Percentiles rank a stretch among this genome's conserved stretches.
These are phyloP conservation scores for Elgaria multicarinata DNA, from an alignment of 2,113 vertebrate species.

Conservation along the genomic window DNA sequence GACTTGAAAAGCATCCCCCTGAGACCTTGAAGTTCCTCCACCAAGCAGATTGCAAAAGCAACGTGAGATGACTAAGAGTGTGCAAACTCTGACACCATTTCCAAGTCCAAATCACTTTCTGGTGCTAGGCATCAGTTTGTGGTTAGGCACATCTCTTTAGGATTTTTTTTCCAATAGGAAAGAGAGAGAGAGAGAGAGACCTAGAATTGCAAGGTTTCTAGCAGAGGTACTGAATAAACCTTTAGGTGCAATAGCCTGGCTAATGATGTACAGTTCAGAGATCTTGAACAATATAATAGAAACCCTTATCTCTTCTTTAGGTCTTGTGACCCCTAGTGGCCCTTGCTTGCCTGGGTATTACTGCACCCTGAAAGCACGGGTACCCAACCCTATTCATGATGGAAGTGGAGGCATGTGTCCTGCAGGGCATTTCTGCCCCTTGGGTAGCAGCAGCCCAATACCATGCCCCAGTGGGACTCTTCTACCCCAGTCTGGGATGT, in stretches of 20 bases:
- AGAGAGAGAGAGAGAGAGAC: no score
- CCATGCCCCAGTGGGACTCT: constrained; percentile 83
- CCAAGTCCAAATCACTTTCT: neutral
- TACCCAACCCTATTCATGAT: constrained; percentile 68
- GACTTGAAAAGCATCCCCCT: neutral
- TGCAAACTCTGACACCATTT: neutral
- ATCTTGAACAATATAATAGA: neutral
- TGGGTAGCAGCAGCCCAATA: constrained; percentile 78
- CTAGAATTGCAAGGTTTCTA: neutral
- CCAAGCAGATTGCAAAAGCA: neutral
- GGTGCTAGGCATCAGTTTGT: neutral
- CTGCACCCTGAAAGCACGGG: constrained; percentile 77
- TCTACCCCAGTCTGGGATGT: constrained; percentile 76
- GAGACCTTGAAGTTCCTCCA: neutral
- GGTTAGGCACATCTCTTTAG: neutral
- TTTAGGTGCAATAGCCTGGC: neutral
- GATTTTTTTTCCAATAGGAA: no score
- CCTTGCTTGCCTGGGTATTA: constrained; percentile 82
- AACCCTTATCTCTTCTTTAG: constrained; percentile 42
- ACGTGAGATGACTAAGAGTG: neutral
- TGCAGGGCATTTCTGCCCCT: constrained; percentile 82
- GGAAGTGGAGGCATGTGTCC: constrained; percentile 81
- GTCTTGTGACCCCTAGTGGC: constrained; percentile 80
- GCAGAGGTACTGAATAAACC: neutral
- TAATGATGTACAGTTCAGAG: neutral